Conservation (phyloP, 2,797 vertebrate species). For the Tragelaphus oryx region DNA sequence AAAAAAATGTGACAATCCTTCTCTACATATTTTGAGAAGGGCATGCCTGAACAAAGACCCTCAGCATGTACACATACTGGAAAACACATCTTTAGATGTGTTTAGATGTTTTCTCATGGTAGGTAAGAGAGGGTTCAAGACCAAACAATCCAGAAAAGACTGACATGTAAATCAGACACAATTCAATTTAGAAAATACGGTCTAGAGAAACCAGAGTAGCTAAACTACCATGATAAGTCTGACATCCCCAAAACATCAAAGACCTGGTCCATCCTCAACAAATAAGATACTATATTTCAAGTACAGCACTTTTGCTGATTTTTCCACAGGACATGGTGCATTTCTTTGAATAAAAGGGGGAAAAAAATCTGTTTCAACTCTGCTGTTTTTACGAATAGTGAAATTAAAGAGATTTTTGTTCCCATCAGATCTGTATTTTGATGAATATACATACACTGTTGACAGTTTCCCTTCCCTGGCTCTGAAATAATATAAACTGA, state of each 20-base stretch:
- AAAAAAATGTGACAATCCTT: background rate
- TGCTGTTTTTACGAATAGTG: background rate
- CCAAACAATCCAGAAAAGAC: conserved; percentile 14
- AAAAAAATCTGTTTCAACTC: conserved; percentile 32
- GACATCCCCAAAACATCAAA: conserved; percentile 21
- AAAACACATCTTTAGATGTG: background rate
- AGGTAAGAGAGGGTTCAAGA: background rate
- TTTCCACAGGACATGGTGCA: background rate
- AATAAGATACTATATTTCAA: background rate
- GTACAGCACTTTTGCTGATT: background rate
- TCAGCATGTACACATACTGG: background rate
- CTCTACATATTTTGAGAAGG: conserved; percentile 24
- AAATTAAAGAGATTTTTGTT: conserved; percentile 25
- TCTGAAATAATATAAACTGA: conserved; percentile 30
- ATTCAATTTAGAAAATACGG: conserved; percentile 35
- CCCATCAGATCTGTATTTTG: background rate
- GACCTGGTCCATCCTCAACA: background rate
- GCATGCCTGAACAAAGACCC: conserved; percentile 38
- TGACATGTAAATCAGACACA: background rate
- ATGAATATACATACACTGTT: background rate
- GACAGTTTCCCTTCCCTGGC: background rate
- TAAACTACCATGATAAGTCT: background rate
- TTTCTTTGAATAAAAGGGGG: conserved; percentile 9
- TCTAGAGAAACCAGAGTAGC: conserved; percentile 14
- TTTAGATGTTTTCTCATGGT: background rate